Evolutionary conservation across 2,797 vertebrate species (phyloP).

Genomic region (Cirrhinus molitorella): DNA sequence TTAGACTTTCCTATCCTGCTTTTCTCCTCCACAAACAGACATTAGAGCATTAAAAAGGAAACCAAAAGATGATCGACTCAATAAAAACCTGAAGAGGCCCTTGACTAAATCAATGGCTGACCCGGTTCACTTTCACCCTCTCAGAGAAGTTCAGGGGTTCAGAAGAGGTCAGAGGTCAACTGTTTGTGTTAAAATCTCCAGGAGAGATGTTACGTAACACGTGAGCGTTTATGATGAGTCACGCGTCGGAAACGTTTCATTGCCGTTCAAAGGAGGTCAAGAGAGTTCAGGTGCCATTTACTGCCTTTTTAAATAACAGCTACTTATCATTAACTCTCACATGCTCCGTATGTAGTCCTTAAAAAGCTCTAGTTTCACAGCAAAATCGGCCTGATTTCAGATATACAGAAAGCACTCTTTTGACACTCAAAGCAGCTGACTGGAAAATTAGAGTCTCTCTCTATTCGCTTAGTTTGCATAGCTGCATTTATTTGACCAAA

Average conservation of each 20-base stretch:
- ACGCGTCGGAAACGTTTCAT: slow-evolving; percentile 65
- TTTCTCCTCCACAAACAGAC: slow-evolving; percentile 25
- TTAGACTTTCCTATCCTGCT: too few relatives aligned
- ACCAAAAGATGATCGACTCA: slow-evolving; percentile 19
- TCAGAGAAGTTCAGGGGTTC: slow-evolving; percentile 33
- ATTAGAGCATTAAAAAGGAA: slow-evolving; percentile 25
- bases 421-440: too few relatives aligned
- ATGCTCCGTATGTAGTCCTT: slow-evolving; percentile 31
- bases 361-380: background rate
- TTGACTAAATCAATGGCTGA: slow-evolving; percentile 51
- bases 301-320: slow-evolving; percentile 55
- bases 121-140: slow-evolving; percentile 30
- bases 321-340: slow-evolving; percentile 54
- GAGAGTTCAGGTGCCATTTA: slow-evolving; percentile 45
- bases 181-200: slow-evolving; percentile 42
- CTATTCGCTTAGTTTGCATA: background rate
- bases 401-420: too few relatives aligned
- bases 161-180: slow-evolving; percentile 41
- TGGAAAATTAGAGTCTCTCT: background rate
- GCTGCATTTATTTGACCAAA: background rate
- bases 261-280: slow-evolving; percentile 50
- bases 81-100: slow-evolving; percentile 37
- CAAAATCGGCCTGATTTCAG: background rate
- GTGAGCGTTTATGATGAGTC: slow-evolving; percentile 65
- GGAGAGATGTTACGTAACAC: slow-evolving; percentile 52